Evolutionary conservation across 2,888 invertebrate species (phyloP), one percentile per base, ranked within the genome.

Genomic region (Trisateles emortualis): DNA sequence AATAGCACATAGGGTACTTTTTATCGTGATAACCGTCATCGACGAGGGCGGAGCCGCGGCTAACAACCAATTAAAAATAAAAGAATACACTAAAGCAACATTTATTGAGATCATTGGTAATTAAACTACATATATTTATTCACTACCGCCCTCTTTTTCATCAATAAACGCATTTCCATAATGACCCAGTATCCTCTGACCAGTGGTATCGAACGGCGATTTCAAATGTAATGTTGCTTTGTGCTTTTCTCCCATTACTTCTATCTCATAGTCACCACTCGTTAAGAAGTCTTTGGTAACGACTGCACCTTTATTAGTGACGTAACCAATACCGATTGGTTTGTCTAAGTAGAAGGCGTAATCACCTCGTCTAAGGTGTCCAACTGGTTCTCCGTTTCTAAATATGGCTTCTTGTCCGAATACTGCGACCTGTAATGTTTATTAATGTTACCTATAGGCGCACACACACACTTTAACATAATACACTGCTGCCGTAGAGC

Each of bases 321-420:
- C 84, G 68, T 95, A 96, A 0, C 93, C 94, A 53, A 94, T 94
- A 1, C 94, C 94, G 29, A 95, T 86, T 0, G 94, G 86, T 70
- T 94, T 94, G 49, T 93, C 88, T 2, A 95, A 78, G 52, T 84
- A 86, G 72, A 92, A 94, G 0, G 95, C 97, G 78, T 95, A 98
- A 65, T 97, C 97, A 0, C 96, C 97, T 78, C 98, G 93, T 58
- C 98, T 92, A 5, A 98, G 83, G 70, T 96, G 96, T 9, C 98
- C 98, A 3, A 97, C 96, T 0, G 96, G 93, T 68, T 94, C 89
- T 2, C 95, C 96, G 77, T 97, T 95, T 75, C 97, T 94, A 88
- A 95, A 97, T 75, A 98, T 95, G 0, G 96, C 95, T 92, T 98
- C 98, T 70, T 97, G 92, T 0, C 98, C 98, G 93, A 96, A 97